Base-by-base conservation (phyloP, 2,113 vertebrate species). In the Rhinoderma darwinii region DNA sequence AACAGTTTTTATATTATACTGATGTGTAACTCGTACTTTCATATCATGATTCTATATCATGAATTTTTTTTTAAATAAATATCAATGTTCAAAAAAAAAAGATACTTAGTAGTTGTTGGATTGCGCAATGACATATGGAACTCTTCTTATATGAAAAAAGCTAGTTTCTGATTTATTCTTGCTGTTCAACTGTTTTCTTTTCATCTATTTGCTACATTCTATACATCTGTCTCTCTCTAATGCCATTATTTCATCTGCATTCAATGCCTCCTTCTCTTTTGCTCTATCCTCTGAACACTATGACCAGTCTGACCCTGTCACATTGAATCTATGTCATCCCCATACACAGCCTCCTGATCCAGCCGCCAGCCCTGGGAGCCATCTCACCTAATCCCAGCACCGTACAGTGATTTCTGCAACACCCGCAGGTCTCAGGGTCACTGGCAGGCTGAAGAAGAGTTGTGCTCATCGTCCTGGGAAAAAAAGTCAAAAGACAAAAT, bases 291-390 rank as follows among this genome's bases (percentile, higher is more conserved):
- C 77, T 87, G 85, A 77, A 39, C 50, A 59, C 77, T 61, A 68
- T 82, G 85, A 87, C 85, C 85, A 82, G 77, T 44, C 85, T 87
- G 85, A 81, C 78, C 85, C 85, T 41, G 77, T 87, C 85, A 82
- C 77, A 87, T 82, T 61, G 85, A 81, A 87, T 87, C 77, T 82
- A 27, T 82, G 85, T 87, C 78, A 87, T 82, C 35, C 39, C 27
- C 56, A 37, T n/a, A 18, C 84, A 73, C 84, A 80, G 63, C 75
- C 17, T 86, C 63, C 84, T 80, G 76, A 80, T 86, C 84, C 84
- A 79, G 85, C 77, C 77, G 66, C 77, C 85, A 82, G 66, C 78
- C 66, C 66, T 87, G 77, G 78, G 85, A 87, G 85, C 85, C 78
- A 81, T 87, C 77, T 82, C 85, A 81, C 77, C 85, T 87, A 81